Evolutionary conservation across 2,113 vertebrate species (phyloP).

Genomic region (Cyanoramphus novaezelandiae): DNA sequence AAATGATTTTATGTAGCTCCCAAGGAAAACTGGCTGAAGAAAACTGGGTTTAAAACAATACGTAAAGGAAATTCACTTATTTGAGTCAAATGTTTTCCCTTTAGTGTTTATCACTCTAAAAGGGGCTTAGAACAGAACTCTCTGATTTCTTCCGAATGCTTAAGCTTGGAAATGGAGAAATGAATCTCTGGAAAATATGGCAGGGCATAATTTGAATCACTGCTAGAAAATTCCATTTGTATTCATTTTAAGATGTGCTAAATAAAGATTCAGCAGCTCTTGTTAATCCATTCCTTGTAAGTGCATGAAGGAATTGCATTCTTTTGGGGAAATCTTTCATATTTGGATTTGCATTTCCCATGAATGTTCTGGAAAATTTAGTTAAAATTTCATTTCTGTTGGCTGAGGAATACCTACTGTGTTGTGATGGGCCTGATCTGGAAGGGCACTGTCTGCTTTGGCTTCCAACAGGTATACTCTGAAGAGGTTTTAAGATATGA

Average conservation of each 20-base stretch:
- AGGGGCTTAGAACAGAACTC: not conserved
- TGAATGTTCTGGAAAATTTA: not conserved
- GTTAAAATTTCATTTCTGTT: not conserved
- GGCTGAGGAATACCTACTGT: not conserved
- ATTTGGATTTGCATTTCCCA: not conserved
- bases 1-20: not conserved
- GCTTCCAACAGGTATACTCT: not conserved
- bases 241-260: not conserved
- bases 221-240: not conserved
- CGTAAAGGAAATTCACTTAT: not conserved
- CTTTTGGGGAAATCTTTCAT: not conserved
- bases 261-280: not conserved
- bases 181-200: not conserved
- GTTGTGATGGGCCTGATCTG: not conserved
- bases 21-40: not conserved
- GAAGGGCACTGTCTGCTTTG: not conserved
- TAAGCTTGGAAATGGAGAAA: not conserved
- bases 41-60: not conserved
- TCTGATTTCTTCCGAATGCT: not conserved
- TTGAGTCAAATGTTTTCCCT: not conserved
- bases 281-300: not conserved
- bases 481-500: not conserved
- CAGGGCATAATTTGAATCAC: not conserved
- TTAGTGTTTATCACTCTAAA: not conserved
- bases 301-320: not conserved